phyloP scores from a whole-genome alignment of 1,140 invertebrate genomes.

The Epicauta chinensis region DNA sequence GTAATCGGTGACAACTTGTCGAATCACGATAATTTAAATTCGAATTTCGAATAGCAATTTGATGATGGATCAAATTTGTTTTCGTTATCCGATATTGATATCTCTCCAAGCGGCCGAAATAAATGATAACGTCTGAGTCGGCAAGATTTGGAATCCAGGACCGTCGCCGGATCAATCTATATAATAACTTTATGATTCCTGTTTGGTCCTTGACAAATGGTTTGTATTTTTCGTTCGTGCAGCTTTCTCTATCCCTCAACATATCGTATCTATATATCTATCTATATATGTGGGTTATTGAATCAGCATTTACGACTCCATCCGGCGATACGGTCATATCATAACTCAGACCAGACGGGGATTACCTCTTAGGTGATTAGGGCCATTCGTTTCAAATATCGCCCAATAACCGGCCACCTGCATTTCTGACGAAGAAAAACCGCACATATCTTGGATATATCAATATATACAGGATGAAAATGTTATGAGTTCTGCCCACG shows the following conservation, averaged over 20 bases:
- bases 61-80: conserved; percentile 6
- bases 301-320: conserved; percentile 38
- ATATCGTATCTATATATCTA: background rate
- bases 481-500: too few species aligned
- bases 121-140: background rate
- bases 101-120: background rate
- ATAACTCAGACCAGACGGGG: conserved; percentile 36
- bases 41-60: too few species aligned
- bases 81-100: conserved; percentile 11
- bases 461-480: too few species aligned
- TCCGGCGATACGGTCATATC: conserved; percentile 37
- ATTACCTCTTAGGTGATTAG: conserved; percentile 41
- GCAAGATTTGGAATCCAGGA: conserved; percentile 4
- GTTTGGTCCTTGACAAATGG: conserved; percentile 26
- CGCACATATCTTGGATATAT: too few species aligned
- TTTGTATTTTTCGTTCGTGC: conserved; percentile 9
- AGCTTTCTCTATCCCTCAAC: too few species aligned
- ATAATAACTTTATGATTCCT: conserved; percentile 35
- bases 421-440: too few species aligned
- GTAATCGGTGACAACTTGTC: too few species aligned
- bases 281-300: conserved; percentile 34
- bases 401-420: too few species aligned
- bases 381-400: conserved; percentile 27
- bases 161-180: conserved; percentile 27
- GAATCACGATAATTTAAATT: too few species aligned